Conservation (phyloP, 2,113 vertebrate genomes). For the Xerus inauris region DNA sequence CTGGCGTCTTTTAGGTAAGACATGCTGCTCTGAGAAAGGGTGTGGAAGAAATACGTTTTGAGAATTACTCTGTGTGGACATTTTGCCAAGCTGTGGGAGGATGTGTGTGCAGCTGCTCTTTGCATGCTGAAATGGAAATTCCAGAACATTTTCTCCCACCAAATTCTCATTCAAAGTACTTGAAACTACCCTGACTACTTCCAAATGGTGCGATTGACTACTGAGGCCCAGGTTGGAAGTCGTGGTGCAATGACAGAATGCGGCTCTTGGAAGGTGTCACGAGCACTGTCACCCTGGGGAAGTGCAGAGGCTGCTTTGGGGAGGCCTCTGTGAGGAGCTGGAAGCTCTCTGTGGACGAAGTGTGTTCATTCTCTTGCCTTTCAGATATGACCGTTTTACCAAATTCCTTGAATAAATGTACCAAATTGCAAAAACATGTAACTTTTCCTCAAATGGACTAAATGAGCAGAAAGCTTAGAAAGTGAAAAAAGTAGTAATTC, state of each 20-base stretch:
- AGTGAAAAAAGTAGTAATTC: not conserved
- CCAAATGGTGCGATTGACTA: not conserved
- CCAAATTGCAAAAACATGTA: not conserved
- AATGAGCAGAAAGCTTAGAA: conserved; percentile 11
- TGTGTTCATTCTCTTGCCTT: not conserved
- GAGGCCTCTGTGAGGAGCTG: not conserved
- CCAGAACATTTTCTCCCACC: conserved; percentile 27
- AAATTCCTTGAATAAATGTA: conserved; percentile 23
- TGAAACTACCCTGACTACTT: not conserved
- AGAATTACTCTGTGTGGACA: not conserved
- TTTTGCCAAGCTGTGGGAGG: not conserved
- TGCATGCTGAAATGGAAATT: not conserved
- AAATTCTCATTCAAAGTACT: not conserved
- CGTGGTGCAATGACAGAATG: not conserved
- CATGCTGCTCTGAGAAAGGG: not conserved
- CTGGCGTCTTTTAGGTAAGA: not conserved
- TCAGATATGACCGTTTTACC: not conserved
- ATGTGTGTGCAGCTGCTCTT: not conserved
- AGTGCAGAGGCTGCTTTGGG: not conserved
- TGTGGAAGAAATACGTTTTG: not conserved
- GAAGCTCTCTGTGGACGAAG: not conserved
- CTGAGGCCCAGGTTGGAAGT: not conserved
- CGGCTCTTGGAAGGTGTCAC: not conserved
- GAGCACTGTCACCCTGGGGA: not conserved
- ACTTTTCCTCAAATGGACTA: conserved; percentile 1